A percentile compares a stretch with the other conserved stretches of the same genome.
Conservation (phyloP, 2,888 invertebrate species). For the Trachelus troglodyta region DNA sequence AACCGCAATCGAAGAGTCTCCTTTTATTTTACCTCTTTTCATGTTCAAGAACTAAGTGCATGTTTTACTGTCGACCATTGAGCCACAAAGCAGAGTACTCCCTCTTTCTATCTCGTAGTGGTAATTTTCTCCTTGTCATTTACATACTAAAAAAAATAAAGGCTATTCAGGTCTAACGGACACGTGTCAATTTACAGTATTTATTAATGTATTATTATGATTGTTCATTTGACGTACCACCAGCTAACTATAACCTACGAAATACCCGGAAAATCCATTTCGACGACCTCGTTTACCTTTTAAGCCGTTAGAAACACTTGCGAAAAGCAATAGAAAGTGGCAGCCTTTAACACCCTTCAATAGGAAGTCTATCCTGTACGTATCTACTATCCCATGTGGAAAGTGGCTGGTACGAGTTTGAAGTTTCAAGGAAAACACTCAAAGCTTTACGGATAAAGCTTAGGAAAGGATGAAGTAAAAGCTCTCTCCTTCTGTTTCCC, state of each 20-base stretch:
- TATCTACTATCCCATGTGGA: not conserved
- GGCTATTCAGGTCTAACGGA: not conserved
- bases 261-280: not conserved
- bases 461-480: not conserved
- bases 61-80: not conserved
- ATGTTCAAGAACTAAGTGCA: too few relatives aligned
- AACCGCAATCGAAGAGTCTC: too few relatives aligned
- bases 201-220: not conserved
- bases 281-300: not conserved
- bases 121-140: not conserved
- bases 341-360: not conserved
- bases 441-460: not conserved
- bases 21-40: too few relatives aligned
- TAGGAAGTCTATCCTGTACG: not conserved
- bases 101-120: not conserved
- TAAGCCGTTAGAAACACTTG: not conserved
- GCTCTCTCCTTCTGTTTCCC: not conserved
- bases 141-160: too few relatives aligned
- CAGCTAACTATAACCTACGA: not conserved
- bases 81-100: not conserved
- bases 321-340: not conserved
- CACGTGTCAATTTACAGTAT: not conserved
- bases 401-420: not conserved
- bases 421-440: not conserved
- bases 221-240: not conserved